A percentile compares a stretch with the other conserved stretches of the same genome.
phyloP scores from a whole-genome alignment of 2,113 vertebrate genomes.

The Vidua macroura region DNA sequence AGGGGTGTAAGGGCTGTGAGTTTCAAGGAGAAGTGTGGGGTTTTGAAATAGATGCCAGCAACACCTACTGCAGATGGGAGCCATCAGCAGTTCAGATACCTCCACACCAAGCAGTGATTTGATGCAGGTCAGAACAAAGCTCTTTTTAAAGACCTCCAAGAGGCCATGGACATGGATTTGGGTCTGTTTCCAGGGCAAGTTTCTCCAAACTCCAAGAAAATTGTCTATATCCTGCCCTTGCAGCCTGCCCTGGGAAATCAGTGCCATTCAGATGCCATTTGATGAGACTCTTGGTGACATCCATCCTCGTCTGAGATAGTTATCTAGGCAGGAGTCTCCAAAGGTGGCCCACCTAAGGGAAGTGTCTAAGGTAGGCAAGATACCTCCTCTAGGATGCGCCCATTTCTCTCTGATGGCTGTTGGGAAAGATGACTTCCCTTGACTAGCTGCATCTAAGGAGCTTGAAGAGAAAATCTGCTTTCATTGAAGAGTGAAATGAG shows the following conservation, averaged over 20 bases:
- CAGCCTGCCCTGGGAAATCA: background rate
- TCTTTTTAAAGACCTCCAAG: background rate
- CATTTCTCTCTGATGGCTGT: background rate
- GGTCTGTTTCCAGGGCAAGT: background rate
- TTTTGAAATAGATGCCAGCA: background rate
- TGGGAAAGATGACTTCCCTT: background rate
- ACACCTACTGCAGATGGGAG: background rate
- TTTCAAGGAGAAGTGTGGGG: background rate
- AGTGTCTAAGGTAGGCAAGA: background rate
- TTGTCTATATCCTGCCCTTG: background rate
- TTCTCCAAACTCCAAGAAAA: background rate
- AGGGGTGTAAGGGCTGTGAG: background rate
- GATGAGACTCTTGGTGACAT: accelerated
- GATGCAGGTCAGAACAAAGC: background rate
- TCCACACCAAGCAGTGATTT: background rate
- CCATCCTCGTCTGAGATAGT: background rate
- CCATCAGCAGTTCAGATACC: background rate
- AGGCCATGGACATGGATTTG: background rate
- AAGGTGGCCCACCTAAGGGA: background rate
- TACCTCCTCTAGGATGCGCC: background rate
- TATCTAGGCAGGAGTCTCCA: background rate
- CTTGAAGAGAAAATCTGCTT: background rate
- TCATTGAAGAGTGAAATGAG: background rate
- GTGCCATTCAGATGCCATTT: background rate
- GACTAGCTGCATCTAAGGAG: background rate